Percentiles rank a stretch among this genome's conserved stretches.
Conservation (phyloP, 2,888 invertebrate species). For the Pollenia griseotomentosa region DNA sequence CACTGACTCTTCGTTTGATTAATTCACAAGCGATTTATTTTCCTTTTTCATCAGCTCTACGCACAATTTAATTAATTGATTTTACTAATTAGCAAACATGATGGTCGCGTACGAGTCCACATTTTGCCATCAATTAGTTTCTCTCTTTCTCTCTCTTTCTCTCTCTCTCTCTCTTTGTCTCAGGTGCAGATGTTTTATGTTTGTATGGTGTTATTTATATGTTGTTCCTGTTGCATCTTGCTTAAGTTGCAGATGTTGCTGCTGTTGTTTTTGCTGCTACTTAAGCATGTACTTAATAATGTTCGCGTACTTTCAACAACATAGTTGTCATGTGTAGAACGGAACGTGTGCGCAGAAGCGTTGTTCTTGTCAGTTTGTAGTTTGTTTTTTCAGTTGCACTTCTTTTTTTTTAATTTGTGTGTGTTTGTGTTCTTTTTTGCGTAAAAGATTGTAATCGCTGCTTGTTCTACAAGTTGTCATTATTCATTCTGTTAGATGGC, state of each 20-base stretch:
- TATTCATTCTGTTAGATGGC: constrained; percentile 59
- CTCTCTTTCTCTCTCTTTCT: background rate
- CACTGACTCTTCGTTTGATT: background rate
- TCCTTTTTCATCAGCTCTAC: background rate
- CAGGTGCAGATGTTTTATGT: constrained; percentile 53
- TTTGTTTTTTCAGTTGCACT: background rate
- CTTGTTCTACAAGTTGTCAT: constrained; percentile 66
- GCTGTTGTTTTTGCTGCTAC: constrained; percentile 11
- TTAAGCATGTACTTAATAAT: constrained; percentile 32
- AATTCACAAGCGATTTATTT: background rate
- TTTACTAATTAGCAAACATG: constrained; percentile 70
- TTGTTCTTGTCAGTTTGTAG: constrained; percentile 58
- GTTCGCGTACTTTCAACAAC: constrained; percentile 47
- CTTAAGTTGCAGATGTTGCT: background rate
- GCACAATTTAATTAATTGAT: constrained; percentile 71
- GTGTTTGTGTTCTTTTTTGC: background rate
- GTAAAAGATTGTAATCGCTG: constrained; percentile 56
- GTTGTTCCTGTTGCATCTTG: too few species aligned
- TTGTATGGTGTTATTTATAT: background rate
- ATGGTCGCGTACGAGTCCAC: constrained; percentile 37
- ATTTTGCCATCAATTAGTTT: constrained; percentile 62
- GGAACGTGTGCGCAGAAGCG: constrained; percentile 64
- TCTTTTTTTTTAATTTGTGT: background rate
- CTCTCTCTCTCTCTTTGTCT: background rate
- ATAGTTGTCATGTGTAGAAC: constrained; percentile 32